Evolutionary conservation across 2,888 invertebrate species (phyloP), one percentile per base, ranked within the genome.

Genomic region (Frankliniella fusca): DNA sequence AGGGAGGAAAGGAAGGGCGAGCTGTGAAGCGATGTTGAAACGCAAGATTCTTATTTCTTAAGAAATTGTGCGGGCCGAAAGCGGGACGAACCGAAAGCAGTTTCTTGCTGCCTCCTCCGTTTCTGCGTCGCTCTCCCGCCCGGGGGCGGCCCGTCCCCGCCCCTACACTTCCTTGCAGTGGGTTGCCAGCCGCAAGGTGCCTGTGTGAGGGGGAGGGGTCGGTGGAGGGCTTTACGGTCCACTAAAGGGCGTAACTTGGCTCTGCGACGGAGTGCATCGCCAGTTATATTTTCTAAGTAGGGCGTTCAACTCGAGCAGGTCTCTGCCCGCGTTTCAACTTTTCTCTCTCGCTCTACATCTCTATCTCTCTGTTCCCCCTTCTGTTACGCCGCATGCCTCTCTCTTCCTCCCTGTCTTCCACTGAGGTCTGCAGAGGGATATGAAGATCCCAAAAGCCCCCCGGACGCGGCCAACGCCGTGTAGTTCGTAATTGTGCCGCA

Each of bases 401-500:
- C 61, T 18, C 61, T n/a, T 18, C 15, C 61, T n/a, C 61, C 61
- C 61, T n/a, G n/a, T 18, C 61, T n/a, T n/a, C 61, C 61, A 18
- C 20, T 76, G 70, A 12, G 23, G 27, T 23, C 2, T 23, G 12
- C 70, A 8, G 8, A 27, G 70, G 61, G 11, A n/a, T 38, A 5
- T 38, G 61, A 3, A n/a, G 70, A 76, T 76, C 23, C 23, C 23
- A 9, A 11, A 3, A 27, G 70, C 70, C n/a, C 15, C 10, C 27
- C 9, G 70, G 23, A 12, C 70, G 70, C 70, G 23, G 27, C 3
- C 1, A 0, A 5, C 70, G 23, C 70, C 70, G 70, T 23, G 70
- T 27, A 76, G 70, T 76, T 23, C 12, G 70, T 76, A 76, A 76
- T 76, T 76, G 70, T 76, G 9, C 70, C 70, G 70, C 23, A 27